These are phyloP conservation scores for Clarias batrachus DNA, from an alignment of 2,113 vertebrate species.

Conservation along the genomic window DNA sequence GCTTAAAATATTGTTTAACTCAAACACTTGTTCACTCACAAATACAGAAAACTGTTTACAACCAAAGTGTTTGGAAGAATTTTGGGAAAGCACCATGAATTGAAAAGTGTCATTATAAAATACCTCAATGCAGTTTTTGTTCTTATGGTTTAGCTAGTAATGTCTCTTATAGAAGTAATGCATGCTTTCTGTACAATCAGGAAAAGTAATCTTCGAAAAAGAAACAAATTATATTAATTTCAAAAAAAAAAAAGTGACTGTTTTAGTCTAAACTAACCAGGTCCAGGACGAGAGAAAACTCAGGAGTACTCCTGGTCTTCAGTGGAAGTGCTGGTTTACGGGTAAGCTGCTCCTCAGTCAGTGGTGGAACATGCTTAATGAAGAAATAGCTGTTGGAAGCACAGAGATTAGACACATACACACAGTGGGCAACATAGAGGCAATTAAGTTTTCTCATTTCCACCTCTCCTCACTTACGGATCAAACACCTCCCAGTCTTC, in stretches of 20 bases:
- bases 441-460: background rate
- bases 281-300: constrained; percentile 96
- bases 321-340: constrained; percentile 94
- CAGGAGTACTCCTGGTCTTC: constrained; percentile 98
- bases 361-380: constrained; percentile 96
- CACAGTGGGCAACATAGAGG: background rate
- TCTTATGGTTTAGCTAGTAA: background rate
- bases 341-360: constrained; percentile 97
- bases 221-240: background rate
- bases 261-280: constrained; percentile 74
- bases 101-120: background rate
- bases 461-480: constrained; percentile 80
- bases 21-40: background rate
- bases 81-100: background rate
- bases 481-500: constrained; percentile 99
- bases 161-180: background rate
- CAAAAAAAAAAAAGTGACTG: background rate
- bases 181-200: background rate
- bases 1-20: background rate
- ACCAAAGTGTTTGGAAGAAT: background rate
- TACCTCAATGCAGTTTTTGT: background rate
- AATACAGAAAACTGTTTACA: background rate
- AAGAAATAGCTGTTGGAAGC: constrained; percentile 88
- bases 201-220: background rate
- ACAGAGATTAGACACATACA: constrained; percentile 31